Conservation (phyloP, 2,113 vertebrate species). For the Alethe diademata region DNA sequence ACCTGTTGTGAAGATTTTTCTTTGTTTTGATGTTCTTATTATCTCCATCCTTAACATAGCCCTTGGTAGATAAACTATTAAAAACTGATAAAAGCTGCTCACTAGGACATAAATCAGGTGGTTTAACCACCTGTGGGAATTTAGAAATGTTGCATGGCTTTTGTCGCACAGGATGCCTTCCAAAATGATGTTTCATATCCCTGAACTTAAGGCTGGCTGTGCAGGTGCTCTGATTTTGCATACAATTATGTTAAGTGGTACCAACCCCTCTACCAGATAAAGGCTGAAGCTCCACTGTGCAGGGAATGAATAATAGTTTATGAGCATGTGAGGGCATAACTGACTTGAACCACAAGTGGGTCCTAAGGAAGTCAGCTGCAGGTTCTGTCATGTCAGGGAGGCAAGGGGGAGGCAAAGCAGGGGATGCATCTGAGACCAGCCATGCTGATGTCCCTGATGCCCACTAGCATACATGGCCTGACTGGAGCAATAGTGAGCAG, state of each 20-base stretch:
- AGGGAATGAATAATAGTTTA: background rate
- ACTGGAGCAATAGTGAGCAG: background rate
- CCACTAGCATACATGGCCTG: background rate
- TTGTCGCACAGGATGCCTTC: background rate
- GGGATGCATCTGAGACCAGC: background rate
- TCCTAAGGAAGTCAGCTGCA: background rate
- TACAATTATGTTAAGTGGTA: background rate
- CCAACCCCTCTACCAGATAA: background rate
- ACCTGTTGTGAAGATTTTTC: background rate
- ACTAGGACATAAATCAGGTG: background rate
- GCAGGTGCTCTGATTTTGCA: background rate
- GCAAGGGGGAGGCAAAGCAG: background rate
- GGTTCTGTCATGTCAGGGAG: accelerated
- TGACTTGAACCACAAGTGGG: background rate
- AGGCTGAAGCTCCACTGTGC: background rate
- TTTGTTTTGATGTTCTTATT: background rate
- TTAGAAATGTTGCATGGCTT: background rate
- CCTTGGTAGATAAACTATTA: background rate
- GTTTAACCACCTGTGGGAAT: background rate
- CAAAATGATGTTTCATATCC: background rate
- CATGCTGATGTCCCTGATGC: background rate
- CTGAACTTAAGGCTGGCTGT: background rate
- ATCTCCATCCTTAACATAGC: background rate
- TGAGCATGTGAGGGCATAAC: background rate
- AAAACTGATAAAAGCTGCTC: background rate